phyloP scores from a whole-genome alignment of 2,113 vertebrate species.

The Mirounga angustirostris region DNA sequence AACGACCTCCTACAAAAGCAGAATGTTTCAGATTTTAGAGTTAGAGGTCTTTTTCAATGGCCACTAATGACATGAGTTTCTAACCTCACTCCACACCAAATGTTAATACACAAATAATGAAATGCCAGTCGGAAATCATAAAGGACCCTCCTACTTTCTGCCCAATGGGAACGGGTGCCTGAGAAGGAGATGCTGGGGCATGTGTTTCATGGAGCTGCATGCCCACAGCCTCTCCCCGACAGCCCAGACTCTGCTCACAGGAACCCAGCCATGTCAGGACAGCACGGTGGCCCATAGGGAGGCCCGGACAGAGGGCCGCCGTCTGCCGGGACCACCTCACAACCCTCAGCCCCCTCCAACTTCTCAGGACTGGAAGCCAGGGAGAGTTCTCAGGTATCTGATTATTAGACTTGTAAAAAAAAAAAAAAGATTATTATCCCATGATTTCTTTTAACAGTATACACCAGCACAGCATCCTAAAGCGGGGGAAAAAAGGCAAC shows the following conservation, averaged over 20 bases:
- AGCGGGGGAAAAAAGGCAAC: neutral
- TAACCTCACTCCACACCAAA: neutral
- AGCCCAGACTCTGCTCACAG: neutral
- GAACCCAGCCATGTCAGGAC: neutral
- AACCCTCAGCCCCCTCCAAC: neutral
- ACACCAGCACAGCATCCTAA: neutral
- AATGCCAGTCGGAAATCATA: neutral
- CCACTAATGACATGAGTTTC: neutral
- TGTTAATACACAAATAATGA: neutral
- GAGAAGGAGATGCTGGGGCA: neutral
- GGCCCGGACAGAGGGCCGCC: neutral
- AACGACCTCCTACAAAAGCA: neutral
- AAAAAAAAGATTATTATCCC: neutral
- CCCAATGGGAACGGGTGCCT: neutral
- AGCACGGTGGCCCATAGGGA: neutral
- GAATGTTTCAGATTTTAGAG: constrained; percentile 25
- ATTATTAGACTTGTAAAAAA: neutral
- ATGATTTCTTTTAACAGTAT: neutral
- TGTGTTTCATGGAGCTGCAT: neutral
- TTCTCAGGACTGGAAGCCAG: neutral
- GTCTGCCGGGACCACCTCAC: neutral
- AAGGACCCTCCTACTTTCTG: neutral
- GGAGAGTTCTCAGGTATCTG: neutral
- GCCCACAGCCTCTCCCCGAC: neutral
- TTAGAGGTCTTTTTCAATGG: neutral